Evolutionary conservation across 35 echinoderm and acorn worm genomes (phyloP).

Genomic region (Chiridota heheva): DNA sequence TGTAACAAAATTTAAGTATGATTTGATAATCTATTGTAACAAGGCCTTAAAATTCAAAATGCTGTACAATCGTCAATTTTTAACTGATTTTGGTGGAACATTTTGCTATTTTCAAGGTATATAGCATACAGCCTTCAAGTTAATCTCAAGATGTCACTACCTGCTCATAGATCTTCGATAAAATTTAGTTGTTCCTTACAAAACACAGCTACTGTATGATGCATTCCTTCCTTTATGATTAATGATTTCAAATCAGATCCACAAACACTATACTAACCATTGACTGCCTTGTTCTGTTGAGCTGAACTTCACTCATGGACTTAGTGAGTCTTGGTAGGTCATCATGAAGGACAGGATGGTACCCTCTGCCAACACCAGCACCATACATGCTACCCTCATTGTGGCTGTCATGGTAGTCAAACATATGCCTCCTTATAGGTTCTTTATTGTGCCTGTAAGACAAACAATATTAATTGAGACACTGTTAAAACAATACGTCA

Average conservation of each 20-base stretch:
- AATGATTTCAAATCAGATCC: not conserved
- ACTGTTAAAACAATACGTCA: not conserved
- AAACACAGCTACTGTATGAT: not conserved
- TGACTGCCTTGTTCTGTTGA: conserved; percentile 60
- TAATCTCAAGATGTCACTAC: too few relatives aligned
- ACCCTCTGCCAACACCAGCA: not conserved
- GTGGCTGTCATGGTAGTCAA: conserved; percentile 32
- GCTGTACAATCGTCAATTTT: too few relatives aligned
- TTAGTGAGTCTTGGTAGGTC: conserved; percentile 62
- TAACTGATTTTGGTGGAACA: too few relatives aligned
- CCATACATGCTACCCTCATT: conserved; percentile 5
- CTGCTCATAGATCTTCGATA: too few relatives aligned
- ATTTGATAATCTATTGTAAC: too few relatives aligned
- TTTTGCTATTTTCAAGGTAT: too few relatives aligned
- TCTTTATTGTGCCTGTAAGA: conserved; percentile 33
- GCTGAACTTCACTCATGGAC: conserved; percentile 71
- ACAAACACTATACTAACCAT: conserved; percentile 65
- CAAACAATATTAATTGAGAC: not conserved
- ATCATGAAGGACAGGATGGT: conserved; percentile 62
- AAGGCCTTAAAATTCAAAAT: too few relatives aligned
- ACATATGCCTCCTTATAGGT: conserved; percentile 79
- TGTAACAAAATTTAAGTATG: too few relatives aligned
- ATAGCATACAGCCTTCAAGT: too few relatives aligned
- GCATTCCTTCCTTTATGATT: not conserved
- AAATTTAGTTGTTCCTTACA: too few relatives aligned